Evolutionary conservation across 2,797 vertebrate species (phyloP).

Genomic region (Chromobotia macracanthus): DNA sequence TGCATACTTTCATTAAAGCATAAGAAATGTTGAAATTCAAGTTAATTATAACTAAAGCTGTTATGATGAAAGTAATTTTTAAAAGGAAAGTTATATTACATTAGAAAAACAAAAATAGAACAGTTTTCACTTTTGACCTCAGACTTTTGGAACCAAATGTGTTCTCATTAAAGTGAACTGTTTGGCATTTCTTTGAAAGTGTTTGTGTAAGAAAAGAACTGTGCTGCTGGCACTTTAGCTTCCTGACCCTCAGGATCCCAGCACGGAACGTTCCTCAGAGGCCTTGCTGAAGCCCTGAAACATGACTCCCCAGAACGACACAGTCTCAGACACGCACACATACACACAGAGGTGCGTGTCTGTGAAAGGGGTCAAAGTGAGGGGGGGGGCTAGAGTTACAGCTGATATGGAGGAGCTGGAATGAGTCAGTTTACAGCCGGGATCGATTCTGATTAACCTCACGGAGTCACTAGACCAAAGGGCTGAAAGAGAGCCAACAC

Average conservation of each 20-base stretch:
- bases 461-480: constrained; percentile 35
- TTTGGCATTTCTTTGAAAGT: constrained; percentile 18
- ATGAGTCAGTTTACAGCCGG: constrained; percentile 46
- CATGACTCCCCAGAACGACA: constrained; percentile 23
- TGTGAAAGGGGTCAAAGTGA: constrained; percentile 52
- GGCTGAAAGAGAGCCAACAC: constrained; percentile 27
- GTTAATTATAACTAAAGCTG: neutral
- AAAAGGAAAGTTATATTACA: neutral
- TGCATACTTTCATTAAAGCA: too few species aligned
- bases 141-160: neutral
- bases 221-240: constrained; percentile 40
- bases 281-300: constrained; percentile 38
- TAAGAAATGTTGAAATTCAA: too few species aligned
- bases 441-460: constrained; percentile 46
- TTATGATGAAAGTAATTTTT: neutral
- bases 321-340: constrained; percentile 17
- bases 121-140: neutral
- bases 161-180: neutral
- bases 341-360: constrained; percentile 37
- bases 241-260: constrained; percentile 41
- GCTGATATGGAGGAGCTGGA: constrained; percentile 35
- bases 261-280: constrained; percentile 42
- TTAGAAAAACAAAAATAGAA: neutral
- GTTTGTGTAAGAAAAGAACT: constrained; percentile 34
- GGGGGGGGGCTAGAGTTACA: constrained; percentile 42